Evolutionary conservation across 2,113 vertebrate species (phyloP).

Genomic region (Cottus gobio): DNA sequence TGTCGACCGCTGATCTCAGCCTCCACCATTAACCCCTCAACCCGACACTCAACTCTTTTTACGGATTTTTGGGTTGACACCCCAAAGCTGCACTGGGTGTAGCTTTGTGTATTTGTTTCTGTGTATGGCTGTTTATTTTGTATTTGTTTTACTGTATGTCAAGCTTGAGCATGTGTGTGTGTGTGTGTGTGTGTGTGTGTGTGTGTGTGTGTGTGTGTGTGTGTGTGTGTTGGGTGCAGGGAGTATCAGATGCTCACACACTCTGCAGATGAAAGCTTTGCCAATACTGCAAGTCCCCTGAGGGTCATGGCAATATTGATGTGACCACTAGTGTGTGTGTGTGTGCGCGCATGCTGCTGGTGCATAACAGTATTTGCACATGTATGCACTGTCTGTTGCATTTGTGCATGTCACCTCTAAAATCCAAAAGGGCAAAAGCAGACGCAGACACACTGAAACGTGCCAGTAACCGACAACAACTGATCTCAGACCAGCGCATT

Average conservation of each 20-base stretch:
- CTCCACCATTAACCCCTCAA: conserved; percentile 52
- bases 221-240: conserved; percentile 32
- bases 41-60: conserved; percentile 32
- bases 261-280: conserved; percentile 78
- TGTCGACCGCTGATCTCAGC: conserved; percentile 56
- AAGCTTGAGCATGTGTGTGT: conserved; percentile 1
- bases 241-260: conserved; percentile 70
- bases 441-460: conserved; percentile 42
- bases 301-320: conserved; percentile 77
- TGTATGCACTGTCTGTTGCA: conserved; percentile 32
- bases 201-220: conserved; percentile 21
- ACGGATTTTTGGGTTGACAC: conserved; percentile 11
- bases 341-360: conserved; percentile 26
- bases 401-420: conserved; percentile 54
- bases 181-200: conserved; percentile 22
- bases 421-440: conserved; percentile 59
- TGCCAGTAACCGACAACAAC: conserved; percentile 58
- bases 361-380: conserved; percentile 41
- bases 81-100: neutral
- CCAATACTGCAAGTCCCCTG: conserved; percentile 73
- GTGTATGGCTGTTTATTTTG: conserved; percentile 8
- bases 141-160: conserved; percentile 26
- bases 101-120: conserved; percentile 3
- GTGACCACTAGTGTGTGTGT: conserved; percentile 63
- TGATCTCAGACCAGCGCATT: conserved; percentile 53